Conservation (phyloP, 2,888 invertebrate species). For the Dione juno region DNA sequence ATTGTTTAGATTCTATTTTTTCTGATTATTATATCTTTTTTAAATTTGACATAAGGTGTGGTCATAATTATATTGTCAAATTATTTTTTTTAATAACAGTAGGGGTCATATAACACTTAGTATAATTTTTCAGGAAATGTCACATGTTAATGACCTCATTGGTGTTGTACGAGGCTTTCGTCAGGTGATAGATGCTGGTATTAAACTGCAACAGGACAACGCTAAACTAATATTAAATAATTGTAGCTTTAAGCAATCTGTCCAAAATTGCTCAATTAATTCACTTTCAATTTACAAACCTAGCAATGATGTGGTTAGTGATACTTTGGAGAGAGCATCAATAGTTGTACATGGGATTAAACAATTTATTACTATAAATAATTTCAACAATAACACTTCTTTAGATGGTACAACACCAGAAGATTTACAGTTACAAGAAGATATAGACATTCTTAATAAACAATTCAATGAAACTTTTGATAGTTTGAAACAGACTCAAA, state of each 20-base stretch:
- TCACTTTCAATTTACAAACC: slow-evolving; percentile 58
- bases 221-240: slow-evolving; percentile 86
- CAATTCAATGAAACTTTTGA: slow-evolving; percentile 77
- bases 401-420: slow-evolving; percentile 55
- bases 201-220: slow-evolving; percentile 86
- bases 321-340: slow-evolving; percentile 84
- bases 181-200: slow-evolving; percentile 86
- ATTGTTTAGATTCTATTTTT: too few relatives aligned
- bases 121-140: slow-evolving; percentile 76
- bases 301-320: slow-evolving; percentile 60
- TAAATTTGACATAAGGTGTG: not conserved
- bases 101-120: not conserved
- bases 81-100: not conserved
- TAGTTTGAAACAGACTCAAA: slow-evolving; percentile 59
- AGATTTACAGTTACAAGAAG: slow-evolving; percentile 65
- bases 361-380: slow-evolving; percentile 79
- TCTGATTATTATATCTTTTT: not conserved
- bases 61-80: too few relatives aligned
- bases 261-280: slow-evolving; percentile 68
- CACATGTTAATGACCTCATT: slow-evolving; percentile 85
- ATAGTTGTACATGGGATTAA: slow-evolving; percentile 88
- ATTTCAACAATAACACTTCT: slow-evolving; percentile 61
- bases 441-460: slow-evolving; percentile 74
- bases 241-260: slow-evolving; percentile 85
- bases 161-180: slow-evolving; percentile 88